phyloP scores from a whole-genome alignment of 35 echinoderm and acorn worm species.

The Apostichopus japonicus region DNA sequence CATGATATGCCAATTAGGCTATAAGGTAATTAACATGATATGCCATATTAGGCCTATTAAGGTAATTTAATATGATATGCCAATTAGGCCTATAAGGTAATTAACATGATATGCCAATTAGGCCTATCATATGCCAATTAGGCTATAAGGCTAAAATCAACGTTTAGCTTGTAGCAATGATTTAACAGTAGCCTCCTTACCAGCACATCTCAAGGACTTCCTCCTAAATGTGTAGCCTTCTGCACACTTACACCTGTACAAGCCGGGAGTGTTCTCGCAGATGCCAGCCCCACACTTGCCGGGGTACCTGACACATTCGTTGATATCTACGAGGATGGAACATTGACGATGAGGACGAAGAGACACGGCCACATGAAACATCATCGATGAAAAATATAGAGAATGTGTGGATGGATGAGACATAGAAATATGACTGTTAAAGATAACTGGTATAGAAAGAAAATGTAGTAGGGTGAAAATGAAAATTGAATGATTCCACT shows the following conservation, averaged over 20 bases:
- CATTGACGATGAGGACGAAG: neutral
- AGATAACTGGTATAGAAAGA: too few relatives aligned
- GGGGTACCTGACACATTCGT: conserved; percentile 53
- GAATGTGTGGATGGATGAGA: neutral
- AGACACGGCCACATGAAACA: neutral
- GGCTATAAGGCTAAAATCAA: too few relatives aligned
- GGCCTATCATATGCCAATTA: too few relatives aligned
- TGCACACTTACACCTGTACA: conserved; percentile 63
- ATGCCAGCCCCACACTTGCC: conserved; percentile 56
- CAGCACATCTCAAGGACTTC: conserved; percentile 44
- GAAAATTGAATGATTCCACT: too few relatives aligned
- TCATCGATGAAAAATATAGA: neutral
- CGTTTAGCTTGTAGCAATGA: neutral
- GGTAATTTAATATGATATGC: too few relatives aligned
- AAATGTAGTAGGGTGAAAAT: too few relatives aligned
- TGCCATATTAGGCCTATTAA: too few relatives aligned
- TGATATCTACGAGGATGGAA: conserved; percentile 59
- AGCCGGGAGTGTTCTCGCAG: conserved; percentile 54
- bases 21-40: too few relatives aligned
- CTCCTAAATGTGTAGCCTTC: conserved; percentile 60
- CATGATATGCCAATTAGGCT: too few relatives aligned
- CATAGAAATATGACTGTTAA: too few relatives aligned
- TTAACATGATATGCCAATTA: too few relatives aligned
- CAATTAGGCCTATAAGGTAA: too few relatives aligned
- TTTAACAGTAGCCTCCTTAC: conserved; percentile 51